phyloP scores from a whole-genome alignment of 30 jellyfish, hydroid and myxozoan species.

The Pseudorhiza aurosa region DNA sequence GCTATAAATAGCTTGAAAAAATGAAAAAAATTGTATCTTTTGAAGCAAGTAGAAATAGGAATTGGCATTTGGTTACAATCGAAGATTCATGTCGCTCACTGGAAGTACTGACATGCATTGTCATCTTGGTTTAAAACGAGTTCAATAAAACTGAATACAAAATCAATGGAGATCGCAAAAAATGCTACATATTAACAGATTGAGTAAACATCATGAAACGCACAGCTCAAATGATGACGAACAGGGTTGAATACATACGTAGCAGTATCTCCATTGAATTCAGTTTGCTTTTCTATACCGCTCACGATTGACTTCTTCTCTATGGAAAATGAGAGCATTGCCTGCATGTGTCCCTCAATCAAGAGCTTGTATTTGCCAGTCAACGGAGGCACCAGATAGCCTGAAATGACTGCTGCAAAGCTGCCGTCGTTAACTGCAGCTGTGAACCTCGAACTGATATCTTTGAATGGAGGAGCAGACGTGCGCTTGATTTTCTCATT shows the following conservation, averaged over 20 bases:
- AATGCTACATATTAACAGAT: no score
- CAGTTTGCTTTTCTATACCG: constrained; percentile 43
- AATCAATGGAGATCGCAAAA: no score
- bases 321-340: constrained; percentile 58
- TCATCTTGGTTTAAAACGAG: no score
- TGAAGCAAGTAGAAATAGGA: no score
- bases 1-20: no score
- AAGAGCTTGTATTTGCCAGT: constrained; percentile 59
- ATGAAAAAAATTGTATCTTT: no score
- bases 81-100: no score
- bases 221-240: no score
- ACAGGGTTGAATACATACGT: constrained; percentile 31
- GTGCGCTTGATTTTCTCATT: constrained; percentile 18
- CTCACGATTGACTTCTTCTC: constrained; percentile 50
- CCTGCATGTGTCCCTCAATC: constrained; percentile 65
- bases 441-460: neutral
- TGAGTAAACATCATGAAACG: no score
- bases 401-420: constrained; percentile 82
- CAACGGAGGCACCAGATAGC: constrained; percentile 89
- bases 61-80: no score
- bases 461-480: constrained; percentile 63
- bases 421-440: constrained; percentile 61
- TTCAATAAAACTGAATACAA: no score
- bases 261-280: constrained; percentile 48
- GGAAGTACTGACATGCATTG: no score